phyloP scores from a whole-genome alignment of 2,888 invertebrate species.

The Prenolepis imparis region DNA sequence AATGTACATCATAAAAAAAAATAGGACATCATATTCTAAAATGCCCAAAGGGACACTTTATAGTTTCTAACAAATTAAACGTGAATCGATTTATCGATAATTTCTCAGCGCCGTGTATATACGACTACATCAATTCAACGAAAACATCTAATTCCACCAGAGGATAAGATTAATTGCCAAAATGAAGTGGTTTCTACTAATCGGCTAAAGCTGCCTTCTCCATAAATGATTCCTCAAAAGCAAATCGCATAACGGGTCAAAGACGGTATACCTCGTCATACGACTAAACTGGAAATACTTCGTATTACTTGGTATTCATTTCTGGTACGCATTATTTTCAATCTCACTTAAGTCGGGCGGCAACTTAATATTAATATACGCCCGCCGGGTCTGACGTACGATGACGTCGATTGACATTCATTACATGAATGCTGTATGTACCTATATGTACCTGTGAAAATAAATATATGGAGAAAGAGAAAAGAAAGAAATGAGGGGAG shows the following conservation, averaged over 20 bases:
- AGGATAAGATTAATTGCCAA: background rate
- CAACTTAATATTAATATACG: slow-evolving; percentile 35
- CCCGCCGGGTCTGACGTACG: background rate
- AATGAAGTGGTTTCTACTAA: background rate
- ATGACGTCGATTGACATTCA: background rate
- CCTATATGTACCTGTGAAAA: slow-evolving; percentile 18
- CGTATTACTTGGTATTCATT: background rate
- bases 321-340: slow-evolving; percentile 24
- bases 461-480: slow-evolving; percentile 33
- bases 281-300: slow-evolving; percentile 3
- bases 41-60: background rate
- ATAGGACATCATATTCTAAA: slow-evolving; percentile 5
- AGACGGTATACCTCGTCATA: background rate
- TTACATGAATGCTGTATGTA: background rate
- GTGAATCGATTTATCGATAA: background rate
- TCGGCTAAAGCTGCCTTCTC: slow-evolving; percentile 8
- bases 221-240: slow-evolving; percentile 11
- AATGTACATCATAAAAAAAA: background rate
- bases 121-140: background rate
- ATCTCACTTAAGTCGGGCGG: slow-evolving; percentile 5
- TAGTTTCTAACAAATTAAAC: background rate
- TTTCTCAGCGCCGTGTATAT: background rate
- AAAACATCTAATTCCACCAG: background rate
- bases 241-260: slow-evolving; percentile 31
- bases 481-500: slow-evolving; percentile 1